Percentiles rank a stretch among this genome's conserved stretches.
Evolutionary conservation across 2,888 invertebrate genomes (phyloP).

Genomic region (Geophilus truncorum): DNA sequence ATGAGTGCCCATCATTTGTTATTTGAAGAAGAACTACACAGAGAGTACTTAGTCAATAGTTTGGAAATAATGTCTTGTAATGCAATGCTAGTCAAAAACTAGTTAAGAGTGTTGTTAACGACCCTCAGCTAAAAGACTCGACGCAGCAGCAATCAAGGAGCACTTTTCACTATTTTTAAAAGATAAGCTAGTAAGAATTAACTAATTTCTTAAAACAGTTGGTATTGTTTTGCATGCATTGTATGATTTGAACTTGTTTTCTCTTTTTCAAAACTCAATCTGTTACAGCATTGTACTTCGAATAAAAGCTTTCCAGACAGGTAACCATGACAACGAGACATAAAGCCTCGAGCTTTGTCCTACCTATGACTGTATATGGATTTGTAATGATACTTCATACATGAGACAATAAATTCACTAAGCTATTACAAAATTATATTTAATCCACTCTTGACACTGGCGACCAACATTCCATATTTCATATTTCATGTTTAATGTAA

Average conservation of each 20-base stretch:
- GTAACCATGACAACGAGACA: not conserved
- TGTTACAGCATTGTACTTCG: not conserved
- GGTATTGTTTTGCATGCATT: no score
- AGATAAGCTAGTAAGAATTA: no score
- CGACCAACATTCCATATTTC: not conserved
- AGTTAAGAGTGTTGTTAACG: no score
- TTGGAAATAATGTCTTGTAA: no score
- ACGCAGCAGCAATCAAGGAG: no score
- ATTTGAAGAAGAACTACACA: no score
- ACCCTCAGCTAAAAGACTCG: no score
- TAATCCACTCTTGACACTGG: not conserved
- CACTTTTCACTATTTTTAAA: no score
- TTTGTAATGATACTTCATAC: not conserved
- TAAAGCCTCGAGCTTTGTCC: not conserved
- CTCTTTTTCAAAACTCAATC: not conserved
- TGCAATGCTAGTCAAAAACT: no score
- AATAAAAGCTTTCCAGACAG: not conserved
- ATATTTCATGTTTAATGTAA: not conserved
- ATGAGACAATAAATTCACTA: not conserved
- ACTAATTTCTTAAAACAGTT: no score
- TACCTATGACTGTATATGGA: not conserved
- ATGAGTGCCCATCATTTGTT: no score
- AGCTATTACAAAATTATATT: not conserved
- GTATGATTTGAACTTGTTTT: not conserved
- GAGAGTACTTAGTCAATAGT: no score